phyloP scores from a whole-genome alignment of 1,140 invertebrate species.

The Chrysopa pallens region DNA sequence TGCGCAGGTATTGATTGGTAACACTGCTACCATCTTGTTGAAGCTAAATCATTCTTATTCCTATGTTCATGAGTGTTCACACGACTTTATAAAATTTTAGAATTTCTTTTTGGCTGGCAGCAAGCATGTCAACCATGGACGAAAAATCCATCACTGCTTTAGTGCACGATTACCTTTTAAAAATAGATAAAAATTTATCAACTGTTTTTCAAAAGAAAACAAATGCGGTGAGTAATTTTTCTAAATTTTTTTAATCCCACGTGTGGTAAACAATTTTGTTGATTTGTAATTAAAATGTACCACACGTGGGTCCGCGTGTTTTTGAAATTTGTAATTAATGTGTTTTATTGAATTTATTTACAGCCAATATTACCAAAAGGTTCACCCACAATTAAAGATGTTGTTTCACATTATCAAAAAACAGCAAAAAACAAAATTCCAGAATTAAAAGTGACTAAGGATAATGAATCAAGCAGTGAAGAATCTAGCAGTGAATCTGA shows the following conservation, averaged over 20 bases:
- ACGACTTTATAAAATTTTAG: too few relatives aligned
- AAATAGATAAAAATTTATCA: slow-evolving; percentile 33
- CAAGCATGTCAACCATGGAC: too few relatives aligned
- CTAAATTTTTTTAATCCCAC: neutral
- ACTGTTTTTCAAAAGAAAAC: slow-evolving; percentile 37
- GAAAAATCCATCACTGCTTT: slow-evolving; percentile 17
- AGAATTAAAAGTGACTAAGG: slow-evolving; percentile 4
- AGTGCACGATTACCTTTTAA: slow-evolving; percentile 33
- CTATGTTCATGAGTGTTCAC: too few relatives aligned
- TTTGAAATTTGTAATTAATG: neutral
- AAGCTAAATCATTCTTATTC: too few relatives aligned
- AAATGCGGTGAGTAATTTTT: slow-evolving; percentile 32
- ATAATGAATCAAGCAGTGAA: neutral
- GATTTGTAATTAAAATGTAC: neutral
- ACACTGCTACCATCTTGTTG: too few relatives aligned
- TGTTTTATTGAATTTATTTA: slow-evolving; percentile 8
- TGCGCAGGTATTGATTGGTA: too few relatives aligned
- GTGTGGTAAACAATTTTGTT: neutral
- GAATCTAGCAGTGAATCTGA: slow-evolving; percentile 4
- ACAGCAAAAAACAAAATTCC: slow-evolving; percentile 25
- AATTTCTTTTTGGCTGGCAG: too few relatives aligned
- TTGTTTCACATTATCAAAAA: slow-evolving; percentile 28
- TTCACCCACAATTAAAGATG: slow-evolving; percentile 27
- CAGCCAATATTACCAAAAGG: slow-evolving; percentile 27
- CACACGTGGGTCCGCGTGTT: slow-evolving; percentile 4